These are phyloP conservation scores for Tipula helvola DNA, from an alignment of 2,888 invertebrate genomes.

Conservation along the genomic window DNA sequence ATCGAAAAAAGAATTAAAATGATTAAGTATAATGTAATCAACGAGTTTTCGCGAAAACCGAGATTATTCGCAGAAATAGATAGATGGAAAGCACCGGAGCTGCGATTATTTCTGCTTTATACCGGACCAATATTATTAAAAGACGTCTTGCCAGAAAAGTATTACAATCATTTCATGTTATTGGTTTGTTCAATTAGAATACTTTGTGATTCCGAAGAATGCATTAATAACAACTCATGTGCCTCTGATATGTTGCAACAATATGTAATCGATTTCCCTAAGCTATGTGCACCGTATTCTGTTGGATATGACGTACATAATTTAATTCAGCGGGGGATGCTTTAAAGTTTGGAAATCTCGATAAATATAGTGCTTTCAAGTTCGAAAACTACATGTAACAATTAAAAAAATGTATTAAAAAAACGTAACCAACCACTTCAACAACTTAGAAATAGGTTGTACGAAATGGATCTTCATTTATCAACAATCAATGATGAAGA, in stretches of 20 bases:
- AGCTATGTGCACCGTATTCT: conserved; percentile 6
- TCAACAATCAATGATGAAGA: not conserved
- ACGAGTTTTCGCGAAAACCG: not conserved
- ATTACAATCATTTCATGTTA: too few relatives aligned
- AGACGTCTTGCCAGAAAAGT: too few relatives aligned
- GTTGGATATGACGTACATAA: conserved; percentile 13
- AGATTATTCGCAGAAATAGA: too few relatives aligned
- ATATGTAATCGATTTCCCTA: conserved; percentile 6
- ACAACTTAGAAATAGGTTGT: not conserved
- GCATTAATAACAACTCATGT: not conserved
- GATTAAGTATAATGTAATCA: not conserved
- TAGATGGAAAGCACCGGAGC: too few relatives aligned
- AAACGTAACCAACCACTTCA: not conserved
- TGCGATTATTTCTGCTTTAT: too few relatives aligned
- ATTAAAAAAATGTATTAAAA: too few relatives aligned
- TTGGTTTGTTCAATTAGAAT: too few relatives aligned
- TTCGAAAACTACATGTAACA: not conserved
- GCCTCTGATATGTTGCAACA: conserved; percentile 4
- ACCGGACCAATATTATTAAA: too few relatives aligned
- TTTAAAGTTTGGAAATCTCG: conserved; percentile 12
- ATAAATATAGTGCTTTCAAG: too few relatives aligned
- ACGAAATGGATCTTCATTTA: not conserved
- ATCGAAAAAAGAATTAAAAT: not conserved
- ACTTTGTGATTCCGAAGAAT: not conserved
- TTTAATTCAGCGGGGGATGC: conserved; percentile 10